Base-by-base conservation (phyloP, 2,113 vertebrate genomes). In the Carettochelys insculpta region DNA sequence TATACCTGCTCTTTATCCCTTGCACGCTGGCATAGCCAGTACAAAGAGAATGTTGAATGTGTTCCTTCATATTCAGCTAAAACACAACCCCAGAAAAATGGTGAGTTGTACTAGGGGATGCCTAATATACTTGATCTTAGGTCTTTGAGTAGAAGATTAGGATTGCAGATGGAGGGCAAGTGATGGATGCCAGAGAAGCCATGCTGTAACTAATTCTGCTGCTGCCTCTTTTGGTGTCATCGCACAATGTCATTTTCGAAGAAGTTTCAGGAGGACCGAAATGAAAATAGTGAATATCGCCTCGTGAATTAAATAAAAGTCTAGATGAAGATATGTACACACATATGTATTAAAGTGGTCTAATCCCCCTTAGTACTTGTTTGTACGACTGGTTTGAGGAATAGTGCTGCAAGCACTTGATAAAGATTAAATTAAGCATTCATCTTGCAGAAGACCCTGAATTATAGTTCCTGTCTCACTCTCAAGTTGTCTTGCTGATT, bases 51-150 rank as follows among this genome's bases (percentile, higher is more conserved):
- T 84, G 83, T 85, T 92, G 90, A 96, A 87, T 89, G 88, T 90
- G 11, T 0, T 31, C 86, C 92, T 89, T 87, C 0, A 0, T 82
- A 86, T 95, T 95, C 88, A 86, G 29, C 5, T 95, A 87, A 92
- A 95, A 95, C 95, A 92, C 92, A 48, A 89, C 90, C 92, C 85
- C 81, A 92, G 95, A 90, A 95, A 82, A 82, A 85, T 20, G 93
- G 93, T 88, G 86, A 56, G 83, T 89, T 94, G 76, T 56, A 54
- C 52, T 41, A 51, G 78, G 78, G 58, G 52, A 84, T 89, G 91
- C 91, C 92, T 96, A 96, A 94, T 82, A 78, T 94, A 89, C 82
- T 94, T 87, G 87, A 85, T 87, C 92, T 95, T 87, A 93, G 92
- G 31, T 54, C 86, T 95, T 71, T 87, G 71, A 65, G 80, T 50